A percentile compares a stretch with the other conserved stretches of the same genome.
These are phyloP conservation scores for Dendrolimus houi DNA, from an alignment of 2,888 invertebrate genomes.

Conservation along the genomic window DNA sequence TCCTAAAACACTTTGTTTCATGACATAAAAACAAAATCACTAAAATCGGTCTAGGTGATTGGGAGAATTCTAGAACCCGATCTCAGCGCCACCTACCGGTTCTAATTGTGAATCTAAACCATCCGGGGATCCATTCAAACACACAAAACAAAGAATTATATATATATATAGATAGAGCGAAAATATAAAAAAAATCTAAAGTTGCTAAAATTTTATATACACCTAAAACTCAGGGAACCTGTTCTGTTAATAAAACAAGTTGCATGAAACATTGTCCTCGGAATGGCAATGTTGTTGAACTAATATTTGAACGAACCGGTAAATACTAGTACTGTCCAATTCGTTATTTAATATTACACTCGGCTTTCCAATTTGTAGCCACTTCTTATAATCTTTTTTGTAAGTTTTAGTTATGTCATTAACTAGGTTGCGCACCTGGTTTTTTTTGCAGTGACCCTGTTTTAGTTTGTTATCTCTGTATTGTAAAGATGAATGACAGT, in stretches of 20 bases:
- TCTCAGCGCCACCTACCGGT: too few relatives aligned
- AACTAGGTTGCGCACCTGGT: not conserved
- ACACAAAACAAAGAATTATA: too few relatives aligned
- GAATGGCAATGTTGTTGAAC: slow-evolving; percentile 2
- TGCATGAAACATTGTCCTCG: slow-evolving; percentile 6
- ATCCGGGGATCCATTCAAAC: too few relatives aligned
- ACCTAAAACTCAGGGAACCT: slow-evolving; percentile 4
- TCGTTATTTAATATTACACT: not conserved
- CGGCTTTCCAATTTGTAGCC: not conserved
- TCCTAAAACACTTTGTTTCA: too few relatives aligned
- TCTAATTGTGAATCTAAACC: too few relatives aligned
- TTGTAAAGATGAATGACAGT: not conserved
- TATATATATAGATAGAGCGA: too few relatives aligned
- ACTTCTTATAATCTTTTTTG: not conserved
- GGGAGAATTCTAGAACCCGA: too few relatives aligned
- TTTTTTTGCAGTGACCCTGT: not conserved
- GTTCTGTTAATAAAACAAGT: slow-evolving; percentile 10
- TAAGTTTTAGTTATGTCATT: not conserved
- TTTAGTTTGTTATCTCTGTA: not conserved
- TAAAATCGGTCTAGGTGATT: too few relatives aligned
- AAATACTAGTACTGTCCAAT: slow-evolving; percentile 4
- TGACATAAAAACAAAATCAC: too few relatives aligned
- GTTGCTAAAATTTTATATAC: not conserved
- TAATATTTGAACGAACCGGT: not conserved
- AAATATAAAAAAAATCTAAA: too few relatives aligned